These are phyloP conservation scores for Drosophila rhopaloa DNA, from an alignment of 1,140 invertebrate species.

Conservation along the genomic window DNA sequence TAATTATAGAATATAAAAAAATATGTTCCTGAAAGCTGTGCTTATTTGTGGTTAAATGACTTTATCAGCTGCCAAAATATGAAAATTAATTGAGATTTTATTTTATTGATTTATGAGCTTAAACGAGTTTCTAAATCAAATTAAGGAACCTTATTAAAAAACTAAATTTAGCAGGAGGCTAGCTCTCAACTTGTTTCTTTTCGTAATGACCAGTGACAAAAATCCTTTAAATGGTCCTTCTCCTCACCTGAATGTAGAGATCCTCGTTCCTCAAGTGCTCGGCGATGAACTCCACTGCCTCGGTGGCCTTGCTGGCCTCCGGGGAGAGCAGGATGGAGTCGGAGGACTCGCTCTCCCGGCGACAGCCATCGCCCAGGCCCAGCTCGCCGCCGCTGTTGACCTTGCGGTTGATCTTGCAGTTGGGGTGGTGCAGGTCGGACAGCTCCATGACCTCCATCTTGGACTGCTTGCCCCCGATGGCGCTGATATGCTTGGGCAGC, in stretches of 20 bases:
- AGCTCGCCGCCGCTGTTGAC: slow-evolving; percentile 89
- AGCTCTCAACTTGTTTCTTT: too few relatives aligned
- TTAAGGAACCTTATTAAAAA: too few relatives aligned
- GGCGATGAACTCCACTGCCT: slow-evolving; percentile 98
- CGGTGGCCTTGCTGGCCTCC: slow-evolving; percentile 97
- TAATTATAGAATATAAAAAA: too few relatives aligned
- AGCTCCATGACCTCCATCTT: slow-evolving; percentile 97
- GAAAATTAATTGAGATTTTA: too few relatives aligned
- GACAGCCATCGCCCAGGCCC: slow-evolving; percentile 87
- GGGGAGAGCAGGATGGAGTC: slow-evolving; percentile 95
- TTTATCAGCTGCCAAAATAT: too few relatives aligned
- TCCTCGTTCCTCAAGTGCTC: slow-evolving; percentile 98
- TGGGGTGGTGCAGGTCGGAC: slow-evolving; percentile 97
- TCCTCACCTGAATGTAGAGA: slow-evolving; percentile 95
- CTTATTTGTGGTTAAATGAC: too few relatives aligned
- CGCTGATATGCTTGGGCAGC: slow-evolving; percentile 90
- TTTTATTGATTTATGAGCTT: too few relatives aligned
- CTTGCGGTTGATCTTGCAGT: slow-evolving; percentile 97
- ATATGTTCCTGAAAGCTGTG: too few relatives aligned
- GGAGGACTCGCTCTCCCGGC: slow-evolving; percentile 95
- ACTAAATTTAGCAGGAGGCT: too few relatives aligned
- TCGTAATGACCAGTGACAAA: too few relatives aligned
- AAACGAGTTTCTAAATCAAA: too few relatives aligned
- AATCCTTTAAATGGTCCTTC: not conserved
- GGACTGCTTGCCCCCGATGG: slow-evolving; percentile 87